Percentiles rank a stretch among this genome's conserved stretches.
phyloP scores from a whole-genome alignment of 1,140 invertebrate genomes.

The Drosophila arawakana region DNA sequence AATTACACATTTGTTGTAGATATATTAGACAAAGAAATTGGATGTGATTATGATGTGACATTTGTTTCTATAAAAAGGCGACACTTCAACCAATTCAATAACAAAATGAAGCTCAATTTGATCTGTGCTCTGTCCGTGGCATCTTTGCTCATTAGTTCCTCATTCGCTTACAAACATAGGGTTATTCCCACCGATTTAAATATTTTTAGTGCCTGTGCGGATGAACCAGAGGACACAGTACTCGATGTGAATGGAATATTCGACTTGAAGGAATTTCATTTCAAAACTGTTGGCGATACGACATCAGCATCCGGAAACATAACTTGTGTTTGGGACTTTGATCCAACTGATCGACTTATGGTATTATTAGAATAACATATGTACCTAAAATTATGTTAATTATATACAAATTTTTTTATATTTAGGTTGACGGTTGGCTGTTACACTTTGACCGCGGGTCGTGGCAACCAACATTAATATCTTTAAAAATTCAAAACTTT shows the following conservation, averaged over 20 bases:
- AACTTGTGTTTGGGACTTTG: background rate
- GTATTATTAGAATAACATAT: background rate
- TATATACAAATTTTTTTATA: background rate
- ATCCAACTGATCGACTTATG: background rate
- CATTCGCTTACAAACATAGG: background rate
- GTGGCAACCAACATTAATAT: slow-evolving; percentile 5
- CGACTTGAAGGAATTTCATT: background rate
- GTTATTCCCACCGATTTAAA: background rate
- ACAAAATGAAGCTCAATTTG: slow-evolving; percentile 15
- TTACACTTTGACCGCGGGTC: background rate
- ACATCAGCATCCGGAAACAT: background rate
- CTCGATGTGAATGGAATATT: background rate
- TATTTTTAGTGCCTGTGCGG: background rate
- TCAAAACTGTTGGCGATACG: background rate
- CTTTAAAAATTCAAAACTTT: background rate
- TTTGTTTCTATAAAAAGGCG: too few relatives aligned
- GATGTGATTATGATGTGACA: too few relatives aligned
- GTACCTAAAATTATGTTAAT: too few relatives aligned
- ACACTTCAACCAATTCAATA: background rate
- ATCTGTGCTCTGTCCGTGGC: background rate
- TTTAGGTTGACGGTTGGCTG: background rate
- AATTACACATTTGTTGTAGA: background rate
- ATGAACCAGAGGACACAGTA: background rate
- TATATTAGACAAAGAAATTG: background rate
- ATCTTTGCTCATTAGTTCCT: background rate